Evolutionary conservation across 2,113 vertebrate species (phyloP).

Genomic region (Chaetodon trifascialis): DNA sequence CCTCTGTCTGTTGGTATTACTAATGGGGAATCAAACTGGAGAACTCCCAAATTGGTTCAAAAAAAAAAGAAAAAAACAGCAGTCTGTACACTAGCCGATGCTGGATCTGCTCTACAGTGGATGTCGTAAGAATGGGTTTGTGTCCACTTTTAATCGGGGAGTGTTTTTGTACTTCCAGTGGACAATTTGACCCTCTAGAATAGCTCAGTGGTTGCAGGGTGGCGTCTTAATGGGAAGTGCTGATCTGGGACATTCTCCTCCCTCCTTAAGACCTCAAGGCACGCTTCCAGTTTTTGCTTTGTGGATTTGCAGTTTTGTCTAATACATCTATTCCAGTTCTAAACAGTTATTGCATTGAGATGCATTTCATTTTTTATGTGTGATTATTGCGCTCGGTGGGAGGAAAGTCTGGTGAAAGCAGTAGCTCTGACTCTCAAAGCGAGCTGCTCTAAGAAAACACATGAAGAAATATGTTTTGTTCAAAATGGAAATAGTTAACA

Average conservation of each 20-base stretch:
- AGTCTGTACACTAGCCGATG: not conserved
- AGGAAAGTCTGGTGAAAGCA: not conserved
- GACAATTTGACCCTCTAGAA: slow-evolving; percentile 38
- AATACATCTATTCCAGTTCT: not conserved
- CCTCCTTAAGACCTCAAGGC: not conserved
- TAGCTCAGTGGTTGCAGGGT: slow-evolving; percentile 28
- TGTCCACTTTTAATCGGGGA: slow-evolving; percentile 14
- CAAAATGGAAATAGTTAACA: not conserved
- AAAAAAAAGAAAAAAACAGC: slow-evolving; percentile 5
- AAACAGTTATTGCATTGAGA: not conserved
- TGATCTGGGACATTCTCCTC: not conserved
- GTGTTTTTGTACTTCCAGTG: slow-evolving; percentile 57
- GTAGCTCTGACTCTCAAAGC: not conserved
- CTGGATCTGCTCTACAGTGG: not conserved
- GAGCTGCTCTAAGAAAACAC: not conserved
- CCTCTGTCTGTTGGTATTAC: slow-evolving; percentile 7
- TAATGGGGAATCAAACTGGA: slow-evolving; percentile 13
- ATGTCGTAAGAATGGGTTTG: slow-evolving; percentile 61
- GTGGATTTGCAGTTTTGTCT: not conserved
- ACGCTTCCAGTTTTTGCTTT: slow-evolving; percentile 10
- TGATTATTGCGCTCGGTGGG: not conserved
- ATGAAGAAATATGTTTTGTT: not conserved
- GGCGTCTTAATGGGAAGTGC: slow-evolving; percentile 38
- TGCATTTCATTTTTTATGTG: not conserved
- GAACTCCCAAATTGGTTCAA: slow-evolving; percentile 14